Evolutionary conservation across 2,113 vertebrate species (phyloP).

Genomic region (Apodemus speciosus): DNA sequence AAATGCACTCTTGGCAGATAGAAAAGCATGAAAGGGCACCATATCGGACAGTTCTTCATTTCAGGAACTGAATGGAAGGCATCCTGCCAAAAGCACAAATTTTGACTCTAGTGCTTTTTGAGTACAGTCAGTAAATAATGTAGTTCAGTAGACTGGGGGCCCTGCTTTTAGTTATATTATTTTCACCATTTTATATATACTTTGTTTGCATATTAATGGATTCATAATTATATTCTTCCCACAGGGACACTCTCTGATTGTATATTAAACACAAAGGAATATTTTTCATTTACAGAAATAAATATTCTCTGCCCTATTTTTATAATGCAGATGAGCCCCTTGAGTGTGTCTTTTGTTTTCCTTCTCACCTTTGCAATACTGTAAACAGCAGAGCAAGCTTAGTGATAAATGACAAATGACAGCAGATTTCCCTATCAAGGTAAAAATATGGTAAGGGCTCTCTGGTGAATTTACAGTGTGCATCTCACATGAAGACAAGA

Average conservation of each 20-base stretch:
- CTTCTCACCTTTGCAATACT: conserved; percentile 5
- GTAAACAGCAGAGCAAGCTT: conserved; percentile 7
- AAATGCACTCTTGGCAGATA: not conserved
- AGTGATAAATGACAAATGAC: conserved; percentile 18
- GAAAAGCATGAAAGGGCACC: not conserved
- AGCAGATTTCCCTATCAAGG: not conserved
- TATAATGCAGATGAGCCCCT: conserved; percentile 39
- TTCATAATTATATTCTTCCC: conserved; percentile 70
- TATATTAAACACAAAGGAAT: conserved; percentile 63
- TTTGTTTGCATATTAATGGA: conserved; percentile 71
- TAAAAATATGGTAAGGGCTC: not conserved
- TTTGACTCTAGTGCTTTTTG: not conserved
- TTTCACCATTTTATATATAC: conserved; percentile 14
- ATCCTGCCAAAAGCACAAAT: not conserved
- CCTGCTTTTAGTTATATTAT: conserved; percentile 10
- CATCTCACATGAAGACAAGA: not conserved
- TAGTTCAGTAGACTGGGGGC: not conserved
- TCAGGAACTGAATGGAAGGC: not conserved
- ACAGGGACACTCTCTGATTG: conserved; percentile 47
- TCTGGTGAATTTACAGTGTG: not conserved
- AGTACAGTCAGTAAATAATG: conserved; percentile 32
- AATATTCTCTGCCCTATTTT: conserved; percentile 60
- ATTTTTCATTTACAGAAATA: conserved; percentile 61
- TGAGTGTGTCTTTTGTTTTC: conserved; percentile 50
- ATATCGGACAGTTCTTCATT: not conserved